Conservation (phyloP, 1,140 invertebrate species). For the Reticulitermes speratus region DNA sequence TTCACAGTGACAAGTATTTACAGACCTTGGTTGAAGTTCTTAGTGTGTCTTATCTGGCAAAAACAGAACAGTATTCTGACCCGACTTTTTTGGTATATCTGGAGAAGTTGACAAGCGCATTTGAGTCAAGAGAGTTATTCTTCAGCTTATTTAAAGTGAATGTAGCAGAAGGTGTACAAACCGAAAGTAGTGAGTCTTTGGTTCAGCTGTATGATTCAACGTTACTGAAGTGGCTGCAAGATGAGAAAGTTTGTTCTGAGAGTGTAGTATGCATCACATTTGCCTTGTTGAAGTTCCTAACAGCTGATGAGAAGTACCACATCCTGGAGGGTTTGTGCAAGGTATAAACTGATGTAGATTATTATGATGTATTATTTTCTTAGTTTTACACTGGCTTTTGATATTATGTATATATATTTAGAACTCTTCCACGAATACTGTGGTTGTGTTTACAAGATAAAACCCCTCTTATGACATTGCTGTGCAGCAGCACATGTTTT, state of each 20-base stretch:
- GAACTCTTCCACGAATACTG: no score
- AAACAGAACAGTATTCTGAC: not conserved
- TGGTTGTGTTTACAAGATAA: no score
- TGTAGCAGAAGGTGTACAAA: not conserved
- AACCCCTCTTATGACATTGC: no score
- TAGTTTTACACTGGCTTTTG: no score
- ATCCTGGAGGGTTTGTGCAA: not conserved
- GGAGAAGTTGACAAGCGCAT: not conserved
- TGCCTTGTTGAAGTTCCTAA: not conserved
- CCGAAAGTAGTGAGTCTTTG: not conserved
- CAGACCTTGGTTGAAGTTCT: not conserved
- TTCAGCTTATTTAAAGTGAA: not conserved
- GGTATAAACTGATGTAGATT: not conserved
- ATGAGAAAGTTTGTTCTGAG: not conserved
- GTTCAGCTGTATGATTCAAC: not conserved
- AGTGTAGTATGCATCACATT: not conserved
- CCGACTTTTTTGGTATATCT: not conserved
- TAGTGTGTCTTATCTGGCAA: not conserved
- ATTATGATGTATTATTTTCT: no score
- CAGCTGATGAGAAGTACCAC: not conserved
- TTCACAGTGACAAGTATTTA: not conserved
- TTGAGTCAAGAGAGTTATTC: conserved; percentile 9
- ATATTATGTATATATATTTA: no score
- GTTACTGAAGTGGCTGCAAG: not conserved
- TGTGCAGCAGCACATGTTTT: no score